Base-by-base conservation (phyloP, 2,113 vertebrate genomes). In the Martes martes region DNA sequence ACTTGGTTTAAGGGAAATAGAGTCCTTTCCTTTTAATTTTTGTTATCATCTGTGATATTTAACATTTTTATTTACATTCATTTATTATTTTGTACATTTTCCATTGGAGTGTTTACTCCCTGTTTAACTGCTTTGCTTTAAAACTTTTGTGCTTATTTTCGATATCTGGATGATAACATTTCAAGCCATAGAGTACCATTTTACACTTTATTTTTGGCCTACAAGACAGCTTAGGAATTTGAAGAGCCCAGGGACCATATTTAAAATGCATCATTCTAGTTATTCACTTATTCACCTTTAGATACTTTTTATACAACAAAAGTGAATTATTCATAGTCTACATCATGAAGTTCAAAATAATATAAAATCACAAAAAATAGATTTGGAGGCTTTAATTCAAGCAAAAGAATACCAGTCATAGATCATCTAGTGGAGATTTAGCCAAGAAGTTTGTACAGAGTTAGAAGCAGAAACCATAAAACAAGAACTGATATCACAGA, bases 251-350 rank as follows among this genome's bases (percentile, higher is more conserved):
- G 80, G 24, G 69, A 96, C n/a, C n/a, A 39, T 91, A 95, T 95
- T 97, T 97, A 97, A 96, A 95, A 93, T 86, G 71, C 52, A 86
- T 94, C 65, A 67, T 91, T 96, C 71, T 61, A 95, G 71, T 89
- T 96, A 94, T 95, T 97, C 86, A 63, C 57, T 94, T 97, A 89
- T 89, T 97, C 92, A 95, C 92, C 82, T 96, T 94, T 95, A 85
- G 52, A 91, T 69, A 52, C 65, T 91, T 94, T 55, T 96, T 91
- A 93, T 95, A 91, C 89, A 88, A 67, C 33, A 26, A 85, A 93
- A 95, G 73, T 95, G 85, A 96, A 97, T 97, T 98, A 97, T 97
- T 97, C 93, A 97, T 67, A 84, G 71, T 31, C 55, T 98, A 55
- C 55, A 93, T 86, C 93, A 88, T 85, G n/a, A 96, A 95, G 76